phyloP scores from a whole-genome alignment of 2,888 invertebrate genomes.

The Xestia c-nigrum region DNA sequence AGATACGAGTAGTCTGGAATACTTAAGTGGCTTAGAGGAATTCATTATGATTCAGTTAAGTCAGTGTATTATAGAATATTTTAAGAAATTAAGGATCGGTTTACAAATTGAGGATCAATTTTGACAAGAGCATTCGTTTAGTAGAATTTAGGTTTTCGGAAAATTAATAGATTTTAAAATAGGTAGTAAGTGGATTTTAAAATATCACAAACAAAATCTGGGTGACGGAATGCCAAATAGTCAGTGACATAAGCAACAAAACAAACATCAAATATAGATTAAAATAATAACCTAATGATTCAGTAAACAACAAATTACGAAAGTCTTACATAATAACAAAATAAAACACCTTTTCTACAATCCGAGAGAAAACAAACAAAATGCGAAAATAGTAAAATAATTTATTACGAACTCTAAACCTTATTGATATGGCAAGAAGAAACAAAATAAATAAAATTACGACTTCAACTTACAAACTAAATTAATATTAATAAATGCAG shows the following conservation, averaged over 20 bases:
- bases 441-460: constrained; percentile 71
- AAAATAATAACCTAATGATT: neutral
- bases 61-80: neutral
- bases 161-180: neutral
- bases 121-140: neutral
- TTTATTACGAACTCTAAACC: constrained; percentile 67
- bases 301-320: neutral
- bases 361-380: constrained; percentile 54
- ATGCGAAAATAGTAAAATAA: constrained; percentile 63
- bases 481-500: constrained; percentile 66
- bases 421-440: constrained; percentile 85
- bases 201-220: neutral
- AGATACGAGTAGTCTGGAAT: neutral
- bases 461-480: constrained; percentile 59
- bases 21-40: neutral
- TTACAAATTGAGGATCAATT: neutral
- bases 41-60: neutral
- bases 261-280: too few relatives aligned
- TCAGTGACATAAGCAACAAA: neutral
- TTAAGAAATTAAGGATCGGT: neutral
- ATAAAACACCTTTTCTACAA: constrained; percentile 7
- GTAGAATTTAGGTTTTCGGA: neutral
- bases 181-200: neutral
- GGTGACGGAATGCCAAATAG: neutral
- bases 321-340: neutral